Evolutionary conservation across 2,797 vertebrate genomes (phyloP).

Genomic region (Onychomys leucogaster): DNA sequence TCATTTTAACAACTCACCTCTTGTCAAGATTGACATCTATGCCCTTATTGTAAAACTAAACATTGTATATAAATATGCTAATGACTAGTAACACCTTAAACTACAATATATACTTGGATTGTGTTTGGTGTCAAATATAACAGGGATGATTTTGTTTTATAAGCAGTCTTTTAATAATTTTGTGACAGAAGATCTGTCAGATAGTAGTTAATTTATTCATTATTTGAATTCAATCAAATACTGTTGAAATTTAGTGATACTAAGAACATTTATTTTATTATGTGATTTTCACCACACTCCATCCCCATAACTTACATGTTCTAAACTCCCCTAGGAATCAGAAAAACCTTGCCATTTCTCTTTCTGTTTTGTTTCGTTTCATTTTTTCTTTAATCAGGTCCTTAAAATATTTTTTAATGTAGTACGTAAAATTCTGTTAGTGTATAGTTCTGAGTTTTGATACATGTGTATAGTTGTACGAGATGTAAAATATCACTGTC

Average conservation of each 20-base stretch:
- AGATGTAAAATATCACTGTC: no score
- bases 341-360: neutral
- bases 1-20: neutral
- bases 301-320: neutral
- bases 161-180: neutral
- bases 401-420: neutral
- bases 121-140: no score
- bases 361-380: neutral
- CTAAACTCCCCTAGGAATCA: neutral
- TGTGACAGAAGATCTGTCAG: neutral
- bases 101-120: no score
- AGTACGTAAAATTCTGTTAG: no score
- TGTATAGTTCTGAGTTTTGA: no score
- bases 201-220: neutral
- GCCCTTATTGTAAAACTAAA: neutral
- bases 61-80: no score
- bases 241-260: neutral
- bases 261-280: neutral
- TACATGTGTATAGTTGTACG: no score
- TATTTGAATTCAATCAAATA: neutral
- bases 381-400: neutral
- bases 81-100: no score
- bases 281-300: neutral
- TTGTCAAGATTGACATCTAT: neutral
- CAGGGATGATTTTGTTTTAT: no score